Conservation (phyloP, 1,140 invertebrate species). For the Pseudobourletiella spinata region DNA sequence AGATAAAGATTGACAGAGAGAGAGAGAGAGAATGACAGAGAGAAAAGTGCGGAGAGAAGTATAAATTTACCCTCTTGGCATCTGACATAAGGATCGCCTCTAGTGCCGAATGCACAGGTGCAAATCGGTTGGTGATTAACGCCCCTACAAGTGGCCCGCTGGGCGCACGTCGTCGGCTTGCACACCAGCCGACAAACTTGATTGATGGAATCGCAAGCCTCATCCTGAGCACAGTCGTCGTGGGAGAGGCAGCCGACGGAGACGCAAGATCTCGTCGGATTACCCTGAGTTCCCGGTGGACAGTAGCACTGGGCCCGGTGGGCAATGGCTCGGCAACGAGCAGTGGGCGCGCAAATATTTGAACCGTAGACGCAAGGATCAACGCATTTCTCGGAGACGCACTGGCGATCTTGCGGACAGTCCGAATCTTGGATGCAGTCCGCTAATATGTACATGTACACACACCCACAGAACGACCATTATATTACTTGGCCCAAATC, state of each 20-base stretch:
- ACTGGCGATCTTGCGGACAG: conserved; percentile 77
- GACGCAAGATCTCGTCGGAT: conserved; percentile 45
- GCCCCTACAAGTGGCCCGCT: conserved; percentile 61
- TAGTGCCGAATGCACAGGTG: conserved; percentile 59
- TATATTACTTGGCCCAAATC: too few species aligned
- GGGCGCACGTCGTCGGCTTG: conserved; percentile 62
- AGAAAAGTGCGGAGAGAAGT: too few species aligned
- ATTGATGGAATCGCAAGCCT: conserved; percentile 74
- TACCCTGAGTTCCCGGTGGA: conserved; percentile 31
- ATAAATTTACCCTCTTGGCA: conserved; percentile 45
- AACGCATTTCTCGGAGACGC: conserved; percentile 64
- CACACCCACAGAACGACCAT: too few species aligned
- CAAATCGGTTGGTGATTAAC: conserved; percentile 68
- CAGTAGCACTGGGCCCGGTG: conserved; percentile 65
- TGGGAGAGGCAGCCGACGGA: conserved; percentile 75
- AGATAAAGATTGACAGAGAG: background rate
- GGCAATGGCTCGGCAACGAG: conserved; percentile 60
- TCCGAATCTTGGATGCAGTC: conserved; percentile 72
- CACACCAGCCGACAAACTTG: conserved; percentile 74
- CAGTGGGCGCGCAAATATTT: conserved; percentile 63
- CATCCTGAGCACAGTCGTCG: conserved; percentile 76
- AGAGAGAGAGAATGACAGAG: background rate
- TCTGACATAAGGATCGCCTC: conserved; percentile 67
- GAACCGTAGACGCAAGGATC: conserved; percentile 60
- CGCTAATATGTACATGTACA: conserved; percentile 53